Percentiles rank a stretch among this genome's conserved stretches.
phyloP scores from a whole-genome alignment of 2,113 vertebrate genomes.

The Hiodon alosoides region DNA sequence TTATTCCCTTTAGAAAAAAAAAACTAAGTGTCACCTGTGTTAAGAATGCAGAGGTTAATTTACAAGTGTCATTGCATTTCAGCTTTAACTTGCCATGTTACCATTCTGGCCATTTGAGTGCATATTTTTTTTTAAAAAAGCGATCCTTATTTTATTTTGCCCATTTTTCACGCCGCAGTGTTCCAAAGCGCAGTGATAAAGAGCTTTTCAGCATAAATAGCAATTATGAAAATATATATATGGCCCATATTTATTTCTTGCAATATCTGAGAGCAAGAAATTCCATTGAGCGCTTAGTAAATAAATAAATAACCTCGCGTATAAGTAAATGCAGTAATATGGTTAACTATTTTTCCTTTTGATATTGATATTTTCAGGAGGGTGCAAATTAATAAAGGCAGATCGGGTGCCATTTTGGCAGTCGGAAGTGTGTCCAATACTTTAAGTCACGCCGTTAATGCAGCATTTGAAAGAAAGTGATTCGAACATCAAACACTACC shows the following conservation, averaged over 20 bases:
- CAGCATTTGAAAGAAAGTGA: slow-evolving; percentile 68
- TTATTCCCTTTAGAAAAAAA: too few species aligned
- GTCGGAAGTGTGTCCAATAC: slow-evolving; percentile 69
- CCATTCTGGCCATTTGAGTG: neutral
- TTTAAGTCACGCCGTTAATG: slow-evolving; percentile 70
- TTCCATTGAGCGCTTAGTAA: slow-evolving; percentile 47
- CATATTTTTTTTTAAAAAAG: slow-evolving; percentile 44
- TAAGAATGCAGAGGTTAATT: neutral
- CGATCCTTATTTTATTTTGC: slow-evolving; percentile 42
- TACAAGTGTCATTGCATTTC: neutral
- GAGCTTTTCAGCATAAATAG: slow-evolving; percentile 51
- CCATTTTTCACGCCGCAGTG: slow-evolving; percentile 10
- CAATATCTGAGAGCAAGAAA: slow-evolving; percentile 43
- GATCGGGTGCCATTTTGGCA: slow-evolving; percentile 62
- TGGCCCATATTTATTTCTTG: slow-evolving; percentile 61
- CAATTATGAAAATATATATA: slow-evolving; percentile 52
- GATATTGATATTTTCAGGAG: slow-evolving; percentile 54
- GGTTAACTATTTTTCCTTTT: slow-evolving; percentile 59
- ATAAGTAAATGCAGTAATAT: slow-evolving; percentile 63
- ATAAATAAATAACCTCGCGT: slow-evolving; percentile 48
- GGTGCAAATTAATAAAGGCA: slow-evolving; percentile 65
- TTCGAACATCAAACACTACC: slow-evolving; percentile 68
- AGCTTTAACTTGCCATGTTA: slow-evolving; percentile 11
- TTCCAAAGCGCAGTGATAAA: slow-evolving; percentile 60
- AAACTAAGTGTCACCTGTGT: neutral